phyloP scores from a whole-genome alignment of 2,888 invertebrate species.

The Macroteleia sp. region DNA sequence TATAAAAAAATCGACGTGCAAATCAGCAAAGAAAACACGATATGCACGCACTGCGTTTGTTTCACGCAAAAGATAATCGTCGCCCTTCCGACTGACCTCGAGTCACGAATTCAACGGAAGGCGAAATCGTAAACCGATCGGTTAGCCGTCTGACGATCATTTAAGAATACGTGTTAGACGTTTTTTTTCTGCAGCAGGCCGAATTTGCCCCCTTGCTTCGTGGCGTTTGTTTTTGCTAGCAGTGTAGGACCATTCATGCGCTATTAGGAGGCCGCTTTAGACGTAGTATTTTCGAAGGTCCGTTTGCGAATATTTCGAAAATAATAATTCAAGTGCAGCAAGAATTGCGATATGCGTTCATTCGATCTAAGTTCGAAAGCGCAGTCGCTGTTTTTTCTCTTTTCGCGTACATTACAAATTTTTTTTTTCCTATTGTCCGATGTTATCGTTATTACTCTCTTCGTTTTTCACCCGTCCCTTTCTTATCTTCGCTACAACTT shows the following conservation, averaged over 20 bases:
- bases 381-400: too few relatives aligned
- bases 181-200: neutral
- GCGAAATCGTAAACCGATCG: conserved; percentile 49
- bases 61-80: conserved; percentile 72
- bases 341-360: conserved; percentile 1
- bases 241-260: conserved; percentile 1
- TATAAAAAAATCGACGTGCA: conserved; percentile 15
- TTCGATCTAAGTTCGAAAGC: conserved; percentile 20
- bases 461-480: too few relatives aligned
- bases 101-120: conserved; percentile 63
- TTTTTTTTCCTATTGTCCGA: conserved; percentile 35
- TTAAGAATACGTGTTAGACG: neutral
- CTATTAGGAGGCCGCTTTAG: conserved; percentile 5
- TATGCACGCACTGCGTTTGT: conserved; percentile 52
- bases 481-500: neutral
- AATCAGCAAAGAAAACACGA: conserved; percentile 33
- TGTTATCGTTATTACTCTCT: conserved; percentile 16
- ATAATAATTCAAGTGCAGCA: conserved; percentile 43
- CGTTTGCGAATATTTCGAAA: conserved; percentile 32
- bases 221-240: too few relatives aligned
- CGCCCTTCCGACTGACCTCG: conserved; percentile 70
- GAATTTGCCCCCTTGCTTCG: neutral
- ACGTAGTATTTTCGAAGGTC: conserved; percentile 64
- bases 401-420: conserved; percentile 61
- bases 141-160: conserved; percentile 27